These are phyloP conservation scores for Aspidoscelis tigris DNA, from an alignment of 2,113 vertebrate genomes.

Conservation along the genomic window DNA sequence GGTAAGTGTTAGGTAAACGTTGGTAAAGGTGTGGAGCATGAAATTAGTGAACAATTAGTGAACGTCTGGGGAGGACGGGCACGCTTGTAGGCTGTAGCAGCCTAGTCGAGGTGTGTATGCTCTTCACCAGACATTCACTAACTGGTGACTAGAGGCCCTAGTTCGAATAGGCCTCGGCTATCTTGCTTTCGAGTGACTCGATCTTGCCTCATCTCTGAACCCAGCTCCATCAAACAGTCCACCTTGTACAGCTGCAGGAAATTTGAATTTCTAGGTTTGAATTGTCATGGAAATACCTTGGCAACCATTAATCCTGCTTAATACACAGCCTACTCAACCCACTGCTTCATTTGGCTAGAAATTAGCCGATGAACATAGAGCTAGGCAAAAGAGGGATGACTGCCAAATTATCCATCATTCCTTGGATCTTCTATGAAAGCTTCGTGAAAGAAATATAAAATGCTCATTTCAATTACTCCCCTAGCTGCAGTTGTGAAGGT, in stretches of 20 bases:
- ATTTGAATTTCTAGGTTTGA: not conserved
- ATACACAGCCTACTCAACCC: conserved; percentile 35
- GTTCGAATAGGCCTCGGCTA: too few relatives aligned
- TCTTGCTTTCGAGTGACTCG: too few relatives aligned
- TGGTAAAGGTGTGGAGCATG: too few relatives aligned
- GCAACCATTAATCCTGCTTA: conserved; percentile 37
- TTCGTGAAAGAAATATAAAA: conserved; percentile 23
- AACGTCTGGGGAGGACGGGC: too few relatives aligned
- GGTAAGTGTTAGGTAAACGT: too few relatives aligned
- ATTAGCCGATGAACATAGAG: not conserved
- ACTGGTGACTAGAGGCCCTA: too few relatives aligned
- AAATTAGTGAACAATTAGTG: too few relatives aligned
- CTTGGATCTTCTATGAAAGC: conserved; percentile 53
- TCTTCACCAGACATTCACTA: too few relatives aligned
- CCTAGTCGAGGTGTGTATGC: too few relatives aligned
- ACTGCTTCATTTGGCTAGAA: conserved; percentile 52
- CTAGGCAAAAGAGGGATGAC: not conserved
- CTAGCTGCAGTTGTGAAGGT: conserved; percentile 21
- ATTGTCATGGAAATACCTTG: conserved; percentile 17
- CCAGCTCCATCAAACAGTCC: not conserved
- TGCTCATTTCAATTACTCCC: conserved; percentile 53
- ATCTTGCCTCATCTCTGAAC: too few relatives aligned
- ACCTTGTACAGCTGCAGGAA: not conserved
- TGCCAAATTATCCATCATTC: conserved; percentile 61
- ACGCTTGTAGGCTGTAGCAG: too few relatives aligned